Evolutionary conservation across 2,888 invertebrate species (phyloP).

Genomic region (Hofmannophila pseudospretella): DNA sequence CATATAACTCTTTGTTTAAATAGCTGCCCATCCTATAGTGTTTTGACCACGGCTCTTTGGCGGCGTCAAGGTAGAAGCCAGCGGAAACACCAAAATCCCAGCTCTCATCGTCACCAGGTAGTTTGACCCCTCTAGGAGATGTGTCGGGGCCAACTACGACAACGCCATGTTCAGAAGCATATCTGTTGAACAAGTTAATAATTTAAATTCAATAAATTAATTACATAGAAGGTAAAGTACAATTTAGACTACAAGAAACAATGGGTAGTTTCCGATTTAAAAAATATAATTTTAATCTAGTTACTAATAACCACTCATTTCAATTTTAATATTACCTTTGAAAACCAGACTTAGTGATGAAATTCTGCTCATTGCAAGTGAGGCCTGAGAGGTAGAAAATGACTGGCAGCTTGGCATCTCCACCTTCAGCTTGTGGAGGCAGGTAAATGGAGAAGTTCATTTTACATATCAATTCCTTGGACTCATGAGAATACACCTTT

Average conservation of each 20-base stretch:
- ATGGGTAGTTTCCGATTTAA: too few species aligned
- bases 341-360: conserved; percentile 96
- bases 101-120: conserved; percentile 93
- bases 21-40: conserved; percentile 98
- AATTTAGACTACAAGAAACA: too few species aligned
- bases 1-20: conserved; percentile 90
- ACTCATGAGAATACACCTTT: conserved; percentile 89
- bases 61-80: conserved; percentile 97
- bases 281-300: too few species aligned
- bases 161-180: conserved; percentile 90
- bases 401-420: conserved; percentile 84
- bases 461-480: conserved; percentile 86
- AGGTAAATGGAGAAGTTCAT: conserved; percentile 97
- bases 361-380: conserved; percentile 96
- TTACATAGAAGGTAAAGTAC: too few species aligned
- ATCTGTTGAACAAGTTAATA: conserved; percentile 52
- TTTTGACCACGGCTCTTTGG: conserved; percentile 92
- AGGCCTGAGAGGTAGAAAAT: conserved; percentile 95
- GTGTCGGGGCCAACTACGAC: conserved; percentile 97
- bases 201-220: too few species aligned
- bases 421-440: conserved; percentile 85
- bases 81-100: conserved; percentile 98
- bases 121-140: conserved; percentile 92
- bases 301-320: too few species aligned
- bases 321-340: too few species aligned